phyloP scores from a whole-genome alignment of 2,888 invertebrate genomes.

The Molorchus minor region DNA sequence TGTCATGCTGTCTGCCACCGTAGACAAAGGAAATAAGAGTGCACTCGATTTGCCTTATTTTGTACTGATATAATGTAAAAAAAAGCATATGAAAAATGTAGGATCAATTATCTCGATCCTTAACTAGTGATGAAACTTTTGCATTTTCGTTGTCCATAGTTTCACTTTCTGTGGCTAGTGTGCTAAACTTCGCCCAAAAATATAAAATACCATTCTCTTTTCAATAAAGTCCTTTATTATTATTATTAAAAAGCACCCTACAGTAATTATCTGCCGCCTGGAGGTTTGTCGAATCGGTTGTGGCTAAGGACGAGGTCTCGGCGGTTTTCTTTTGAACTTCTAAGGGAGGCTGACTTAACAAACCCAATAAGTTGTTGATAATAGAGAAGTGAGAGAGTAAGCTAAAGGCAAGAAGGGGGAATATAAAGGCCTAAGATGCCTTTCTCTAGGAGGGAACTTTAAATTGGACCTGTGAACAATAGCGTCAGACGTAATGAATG shows the following conservation, averaged over 20 bases:
- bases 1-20: constrained; percentile 39
- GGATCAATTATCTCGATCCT: too few relatives aligned
- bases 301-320: constrained; percentile 30
- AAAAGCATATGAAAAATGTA: too few relatives aligned
- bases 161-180: too few relatives aligned
- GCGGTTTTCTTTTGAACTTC: constrained; percentile 34
- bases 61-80: too few relatives aligned
- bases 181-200: too few relatives aligned
- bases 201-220: too few relatives aligned
- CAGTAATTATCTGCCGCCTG: constrained; percentile 32
- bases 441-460: constrained; percentile 51
- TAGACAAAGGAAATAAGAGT: constrained; percentile 30
- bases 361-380: constrained; percentile 40
- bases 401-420: constrained; percentile 25
- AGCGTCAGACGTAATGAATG: constrained; percentile 55
- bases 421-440: constrained; percentile 44
- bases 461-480: constrained; percentile 56
- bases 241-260: neutral
- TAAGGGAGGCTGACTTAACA: constrained; percentile 29
- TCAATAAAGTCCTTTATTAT: neutral
- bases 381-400: constrained; percentile 31
- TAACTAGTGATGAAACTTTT: too few relatives aligned
- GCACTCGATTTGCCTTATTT: too few relatives aligned
- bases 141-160: too few relatives aligned
- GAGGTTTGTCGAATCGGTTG: constrained; percentile 25